Base-by-base conservation (phyloP, 2,888 invertebrate genomes). In the Prosopocoilus inquinatus region DNA sequence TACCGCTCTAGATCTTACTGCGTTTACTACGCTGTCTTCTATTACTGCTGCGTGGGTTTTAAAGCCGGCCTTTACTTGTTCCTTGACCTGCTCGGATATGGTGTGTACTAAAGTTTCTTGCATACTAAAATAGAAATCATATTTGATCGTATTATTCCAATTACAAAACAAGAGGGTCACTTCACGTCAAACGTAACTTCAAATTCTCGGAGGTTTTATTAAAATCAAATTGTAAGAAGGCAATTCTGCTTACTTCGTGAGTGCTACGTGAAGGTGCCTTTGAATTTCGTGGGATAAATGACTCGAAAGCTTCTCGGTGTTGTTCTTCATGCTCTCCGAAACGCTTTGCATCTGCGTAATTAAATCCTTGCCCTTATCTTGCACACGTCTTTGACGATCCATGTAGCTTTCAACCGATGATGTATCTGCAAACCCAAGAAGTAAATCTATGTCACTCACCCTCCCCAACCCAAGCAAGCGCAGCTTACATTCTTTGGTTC, bases 401-500 rank as follows among this genome's bases (percentile, higher is more conserved):
- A 78, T 73, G 58, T 78, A 76, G 53, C 58, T 69, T 62, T 79
- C 79, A 12, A 79, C 73, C n/a, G 74, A 75, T 39, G 75, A 71
- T 2, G 77, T 74, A 68, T 78, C 77, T 77, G 48, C 15, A 51
- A 38, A 9, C 1, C 34, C 11, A 50, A 28, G 39, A 46, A 28
- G 15, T 39, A 12, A 47, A 15, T 45, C 9, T 9, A 15, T 8
- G 16, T 45, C 15, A 28, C 13, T 12, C 12, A 28, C 12, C 28
- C 41, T 5, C 53, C 58, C 47, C 13, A 16, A n/a, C n/a, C n/a
- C n/a, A n/a, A n/a, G n/a, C n/a, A n/a, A n/a, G n/a, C 11, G 13
- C 16, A 36, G 77, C 87, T 85, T 79, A 95, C 95, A 94, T 78
- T 96, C 95, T 73, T 88, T 89, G 5, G 95, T 92, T 50, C 97